Evolutionary conservation across 2,113 vertebrate species (phyloP).

Genomic region (Pungitius pungitius): DNA sequence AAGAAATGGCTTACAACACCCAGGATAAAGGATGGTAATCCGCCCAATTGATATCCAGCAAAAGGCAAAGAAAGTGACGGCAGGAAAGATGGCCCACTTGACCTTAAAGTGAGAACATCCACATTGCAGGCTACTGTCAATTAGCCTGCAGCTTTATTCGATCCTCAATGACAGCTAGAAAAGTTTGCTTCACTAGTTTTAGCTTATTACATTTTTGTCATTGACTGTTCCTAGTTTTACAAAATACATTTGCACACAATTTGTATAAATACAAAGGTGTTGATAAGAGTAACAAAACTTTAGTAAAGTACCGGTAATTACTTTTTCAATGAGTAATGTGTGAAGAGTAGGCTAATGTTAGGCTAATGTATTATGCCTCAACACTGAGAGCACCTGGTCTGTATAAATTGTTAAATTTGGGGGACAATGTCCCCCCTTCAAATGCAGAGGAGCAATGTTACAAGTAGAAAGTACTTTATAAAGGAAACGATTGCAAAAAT

Average conservation of each 20-base stretch:
- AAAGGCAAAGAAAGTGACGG: constrained; percentile 25
- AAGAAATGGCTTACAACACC: constrained; percentile 50
- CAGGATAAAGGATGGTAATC: constrained; percentile 32
- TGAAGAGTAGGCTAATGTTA: neutral
- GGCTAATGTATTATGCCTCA: neutral
- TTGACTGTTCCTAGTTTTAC: neutral
- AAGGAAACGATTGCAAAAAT: neutral
- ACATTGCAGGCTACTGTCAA: constrained; percentile 12
- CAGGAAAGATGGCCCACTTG: constrained; percentile 30
- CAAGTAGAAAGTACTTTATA: neutral
- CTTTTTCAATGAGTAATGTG: neutral
- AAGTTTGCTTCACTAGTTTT: neutral
- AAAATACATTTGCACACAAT: neutral
- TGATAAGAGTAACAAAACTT: neutral
- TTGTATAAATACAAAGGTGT: neutral
- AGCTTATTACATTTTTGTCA: neutral
- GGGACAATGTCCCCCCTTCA: neutral
- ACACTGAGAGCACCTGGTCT: neutral
- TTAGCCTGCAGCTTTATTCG: neutral
- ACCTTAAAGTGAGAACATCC: constrained; percentile 59
- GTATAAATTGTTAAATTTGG: neutral
- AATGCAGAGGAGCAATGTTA: neutral
- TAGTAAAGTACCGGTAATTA: neutral
- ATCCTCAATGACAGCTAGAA: neutral
- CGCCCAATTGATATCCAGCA: constrained; percentile 50